Percentiles rank a stretch among this genome's conserved stretches.
These are phyloP conservation scores for Carollia perspicillata DNA, from an alignment of 2,113 vertebrate species.

Conservation along the genomic window DNA sequence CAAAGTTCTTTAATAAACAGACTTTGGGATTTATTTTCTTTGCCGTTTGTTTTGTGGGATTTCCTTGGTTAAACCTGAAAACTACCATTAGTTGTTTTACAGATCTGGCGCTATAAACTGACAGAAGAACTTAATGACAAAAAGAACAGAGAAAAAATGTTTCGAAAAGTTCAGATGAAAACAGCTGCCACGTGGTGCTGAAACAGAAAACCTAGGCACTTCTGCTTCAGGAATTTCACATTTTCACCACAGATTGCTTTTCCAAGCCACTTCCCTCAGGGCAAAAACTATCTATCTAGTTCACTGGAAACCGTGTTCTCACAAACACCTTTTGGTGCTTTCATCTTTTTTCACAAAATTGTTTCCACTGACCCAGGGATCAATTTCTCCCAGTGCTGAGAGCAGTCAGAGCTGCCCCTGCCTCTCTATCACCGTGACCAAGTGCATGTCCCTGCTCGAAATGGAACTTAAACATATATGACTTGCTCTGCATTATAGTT, in stretches of 20 bases:
- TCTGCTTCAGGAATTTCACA: conserved; percentile 57
- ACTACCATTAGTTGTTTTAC: neutral
- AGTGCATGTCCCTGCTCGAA: neutral
- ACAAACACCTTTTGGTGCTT: neutral
- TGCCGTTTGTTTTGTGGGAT: neutral
- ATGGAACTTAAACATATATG: conserved; percentile 6
- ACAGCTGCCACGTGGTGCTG: neutral
- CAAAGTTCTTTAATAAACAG: conserved; percentile 36
- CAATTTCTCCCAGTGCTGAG: neutral
- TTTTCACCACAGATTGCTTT: conserved; percentile 34
- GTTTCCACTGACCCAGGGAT: neutral
- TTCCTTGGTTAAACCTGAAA: conserved; percentile 25
- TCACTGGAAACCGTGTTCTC: conserved; percentile 7
- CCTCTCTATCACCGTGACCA: neutral
- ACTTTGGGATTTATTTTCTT: conserved; percentile 14
- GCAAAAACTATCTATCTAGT: neutral
- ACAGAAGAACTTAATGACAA: conserved; percentile 6
- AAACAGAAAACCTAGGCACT: conserved; percentile 67
- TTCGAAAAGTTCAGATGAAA: conserved; percentile 31
- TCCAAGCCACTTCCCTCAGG: neutral
- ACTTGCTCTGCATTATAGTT: neutral
- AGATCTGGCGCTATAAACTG: conserved; percentile 24
- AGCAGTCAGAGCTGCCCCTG: neutral
- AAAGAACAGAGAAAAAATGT: neutral
- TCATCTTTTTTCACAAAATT: conserved; percentile 3